Conservation (phyloP, 2,797 vertebrate species). For the Sebastiscus albofasciatus region DNA sequence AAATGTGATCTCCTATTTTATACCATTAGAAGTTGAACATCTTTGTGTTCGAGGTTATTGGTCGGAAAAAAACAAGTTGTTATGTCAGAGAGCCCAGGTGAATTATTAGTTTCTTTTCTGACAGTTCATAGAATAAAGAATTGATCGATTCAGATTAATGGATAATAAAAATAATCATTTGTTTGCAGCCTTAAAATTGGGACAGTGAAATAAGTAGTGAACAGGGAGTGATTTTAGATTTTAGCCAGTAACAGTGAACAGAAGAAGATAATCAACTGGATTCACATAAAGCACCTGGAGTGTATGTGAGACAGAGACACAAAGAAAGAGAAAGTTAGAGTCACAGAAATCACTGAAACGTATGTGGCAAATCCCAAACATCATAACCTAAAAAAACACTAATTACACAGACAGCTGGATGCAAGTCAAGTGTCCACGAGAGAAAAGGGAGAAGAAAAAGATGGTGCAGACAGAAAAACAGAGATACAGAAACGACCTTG, state of each 20-base stretch:
- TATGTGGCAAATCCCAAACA: background rate
- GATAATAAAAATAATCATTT: too few species aligned
- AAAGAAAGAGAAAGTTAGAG: background rate
- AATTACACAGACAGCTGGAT: constrained; percentile 9
- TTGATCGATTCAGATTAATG: background rate
- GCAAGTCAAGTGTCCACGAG: background rate
- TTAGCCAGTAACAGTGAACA: background rate
- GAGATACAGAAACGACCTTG: background rate
- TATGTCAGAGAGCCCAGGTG: too few species aligned
- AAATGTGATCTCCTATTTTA: background rate
- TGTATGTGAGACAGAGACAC: background rate
- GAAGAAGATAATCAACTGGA: background rate
- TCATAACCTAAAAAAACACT: background rate
- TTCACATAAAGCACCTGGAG: background rate
- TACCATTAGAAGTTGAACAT: background rate
- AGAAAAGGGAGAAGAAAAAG: background rate
- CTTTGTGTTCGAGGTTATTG: background rate
- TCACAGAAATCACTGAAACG: background rate
- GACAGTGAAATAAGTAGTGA: background rate
- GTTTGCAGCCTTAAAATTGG: background rate
- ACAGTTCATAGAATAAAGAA: background rate
- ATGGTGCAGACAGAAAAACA: background rate
- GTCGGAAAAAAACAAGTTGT: background rate
- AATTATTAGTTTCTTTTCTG: background rate
- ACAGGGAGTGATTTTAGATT: background rate